Evolutionary conservation across 2,888 invertebrate genomes (phyloP).

Genomic region (Salticus scenicus): DNA sequence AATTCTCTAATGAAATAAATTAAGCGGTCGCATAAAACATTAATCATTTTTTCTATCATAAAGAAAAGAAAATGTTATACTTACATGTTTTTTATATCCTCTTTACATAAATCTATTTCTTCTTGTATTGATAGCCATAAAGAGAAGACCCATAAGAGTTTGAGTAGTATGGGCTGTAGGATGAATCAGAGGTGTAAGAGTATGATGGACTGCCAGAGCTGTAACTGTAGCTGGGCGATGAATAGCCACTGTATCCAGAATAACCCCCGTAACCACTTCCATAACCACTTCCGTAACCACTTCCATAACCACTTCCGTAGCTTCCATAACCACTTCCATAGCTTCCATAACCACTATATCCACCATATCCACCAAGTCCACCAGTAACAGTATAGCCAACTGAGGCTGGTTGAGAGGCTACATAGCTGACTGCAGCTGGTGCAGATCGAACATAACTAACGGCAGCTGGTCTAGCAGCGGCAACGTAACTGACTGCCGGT

Average conservation of each 20-base stretch:
- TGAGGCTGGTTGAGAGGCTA: conserved; percentile 25
- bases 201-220: conserved; percentile 42
- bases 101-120: conserved; percentile 19
- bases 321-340: background rate
- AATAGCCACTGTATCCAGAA: background rate
- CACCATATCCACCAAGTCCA: too few relatives aligned
- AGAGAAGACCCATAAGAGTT: conserved; percentile 39
- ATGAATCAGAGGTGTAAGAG: conserved; percentile 44
- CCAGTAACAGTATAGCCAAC: conserved; percentile 23
- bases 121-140: conserved; percentile 47
- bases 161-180: conserved; percentile 36
- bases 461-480: conserved; percentile 13
- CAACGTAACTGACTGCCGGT: conserved; percentile 13
- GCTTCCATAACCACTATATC: background rate
- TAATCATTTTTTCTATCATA: too few relatives aligned
- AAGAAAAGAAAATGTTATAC: too few relatives aligned
- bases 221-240: conserved; percentile 44
- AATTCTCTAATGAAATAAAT: background rate
- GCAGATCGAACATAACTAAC: conserved; percentile 17
- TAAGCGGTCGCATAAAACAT: background rate
- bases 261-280: background rate
- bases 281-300: background rate
- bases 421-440: conserved; percentile 19
- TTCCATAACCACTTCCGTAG: background rate
- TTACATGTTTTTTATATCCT: conserved; percentile 29